phyloP scores from a whole-genome alignment of 2,797 vertebrate genomes.

The Coendou prehensilis region DNA sequence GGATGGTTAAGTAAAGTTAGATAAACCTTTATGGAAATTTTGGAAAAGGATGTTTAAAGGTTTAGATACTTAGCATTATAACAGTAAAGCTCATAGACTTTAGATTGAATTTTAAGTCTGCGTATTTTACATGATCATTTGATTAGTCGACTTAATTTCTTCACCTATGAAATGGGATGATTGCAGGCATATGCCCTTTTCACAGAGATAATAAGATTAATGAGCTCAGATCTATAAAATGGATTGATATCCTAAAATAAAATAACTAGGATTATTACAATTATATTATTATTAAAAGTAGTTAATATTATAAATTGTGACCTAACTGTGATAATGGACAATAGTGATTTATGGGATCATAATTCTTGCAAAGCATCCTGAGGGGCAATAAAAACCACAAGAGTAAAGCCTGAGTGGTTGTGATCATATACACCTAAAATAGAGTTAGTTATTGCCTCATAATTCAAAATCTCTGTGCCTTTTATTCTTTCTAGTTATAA shows the following conservation, averaged over 20 bases:
- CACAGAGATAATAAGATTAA: constrained; percentile 65
- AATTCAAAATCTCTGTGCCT: constrained; percentile 46
- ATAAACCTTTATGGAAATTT: background rate
- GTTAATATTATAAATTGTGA: constrained; percentile 67
- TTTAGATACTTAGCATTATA: background rate
- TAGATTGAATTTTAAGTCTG: background rate
- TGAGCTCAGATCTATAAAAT: constrained; percentile 64
- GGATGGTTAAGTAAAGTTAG: background rate
- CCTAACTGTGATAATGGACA: constrained; percentile 21
- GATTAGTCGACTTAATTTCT: constrained; percentile 54
- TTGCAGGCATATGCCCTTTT: constrained; percentile 42
- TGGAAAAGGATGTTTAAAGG: constrained; percentile 3
- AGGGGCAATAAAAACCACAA: constrained; percentile 24
- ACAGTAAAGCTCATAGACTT: constrained; percentile 24
- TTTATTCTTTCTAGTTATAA: constrained; percentile 73
- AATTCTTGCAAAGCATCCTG: constrained; percentile 32
- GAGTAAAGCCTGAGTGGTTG: constrained; percentile 62
- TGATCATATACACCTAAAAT: constrained; percentile 44
- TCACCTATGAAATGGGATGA: constrained; percentile 53
- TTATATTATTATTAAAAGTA: constrained; percentile 51
- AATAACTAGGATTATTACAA: constrained; percentile 59
- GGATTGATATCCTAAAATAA: constrained; percentile 55
- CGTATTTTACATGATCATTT: background rate
- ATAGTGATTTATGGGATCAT: constrained; percentile 62
- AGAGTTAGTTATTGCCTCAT: constrained; percentile 55